A percentile compares a stretch with the other conserved stretches of the same genome.
These are phyloP conservation scores for Watsonalla cultraria DNA, from an alignment of 2,888 invertebrate genomes.

Conservation along the genomic window DNA sequence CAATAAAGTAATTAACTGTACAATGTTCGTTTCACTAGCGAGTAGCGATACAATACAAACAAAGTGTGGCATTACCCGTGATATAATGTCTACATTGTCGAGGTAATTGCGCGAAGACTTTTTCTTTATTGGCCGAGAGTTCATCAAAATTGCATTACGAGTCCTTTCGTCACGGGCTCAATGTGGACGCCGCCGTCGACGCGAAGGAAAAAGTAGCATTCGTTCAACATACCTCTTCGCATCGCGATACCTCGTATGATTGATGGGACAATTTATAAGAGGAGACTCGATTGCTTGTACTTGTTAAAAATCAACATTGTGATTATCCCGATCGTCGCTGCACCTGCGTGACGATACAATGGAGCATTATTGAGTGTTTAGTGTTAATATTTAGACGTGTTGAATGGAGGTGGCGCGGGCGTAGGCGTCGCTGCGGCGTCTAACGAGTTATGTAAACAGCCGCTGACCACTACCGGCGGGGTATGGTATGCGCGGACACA, in stretches of 20 bases:
- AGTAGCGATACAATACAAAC: background rate
- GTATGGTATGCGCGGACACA: conserved; percentile 36
- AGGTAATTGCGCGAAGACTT: conserved; percentile 41
- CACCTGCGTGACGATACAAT: conserved; percentile 56
- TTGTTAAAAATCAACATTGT: conserved; percentile 26
- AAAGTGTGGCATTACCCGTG: conserved; percentile 2
- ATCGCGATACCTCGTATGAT: conserved; percentile 46
- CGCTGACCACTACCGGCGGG: conserved; percentile 51
- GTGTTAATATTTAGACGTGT: conserved; percentile 53
- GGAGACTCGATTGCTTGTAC: conserved; percentile 12
- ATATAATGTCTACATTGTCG: conserved; percentile 58
- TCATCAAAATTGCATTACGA: conserved; percentile 74
- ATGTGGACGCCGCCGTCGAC: conserved; percentile 26
- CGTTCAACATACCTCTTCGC: conserved; percentile 40
- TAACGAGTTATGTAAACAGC: conserved; percentile 73
- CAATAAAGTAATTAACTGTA: conserved; percentile 6
- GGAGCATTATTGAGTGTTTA: conserved; percentile 55
- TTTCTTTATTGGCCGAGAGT: conserved; percentile 40
- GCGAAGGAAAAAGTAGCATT: conserved; percentile 42
- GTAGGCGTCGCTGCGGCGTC: conserved; percentile 57
- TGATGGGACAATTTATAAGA: conserved; percentile 37
- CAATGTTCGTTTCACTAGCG: background rate
- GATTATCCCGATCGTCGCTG: conserved; percentile 17
- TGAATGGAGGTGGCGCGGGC: conserved; percentile 37
- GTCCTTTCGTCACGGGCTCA: conserved; percentile 57